These are phyloP conservation scores for Netelia fuscicornis DNA, from an alignment of 2,888 invertebrate species.

Conservation along the genomic window DNA sequence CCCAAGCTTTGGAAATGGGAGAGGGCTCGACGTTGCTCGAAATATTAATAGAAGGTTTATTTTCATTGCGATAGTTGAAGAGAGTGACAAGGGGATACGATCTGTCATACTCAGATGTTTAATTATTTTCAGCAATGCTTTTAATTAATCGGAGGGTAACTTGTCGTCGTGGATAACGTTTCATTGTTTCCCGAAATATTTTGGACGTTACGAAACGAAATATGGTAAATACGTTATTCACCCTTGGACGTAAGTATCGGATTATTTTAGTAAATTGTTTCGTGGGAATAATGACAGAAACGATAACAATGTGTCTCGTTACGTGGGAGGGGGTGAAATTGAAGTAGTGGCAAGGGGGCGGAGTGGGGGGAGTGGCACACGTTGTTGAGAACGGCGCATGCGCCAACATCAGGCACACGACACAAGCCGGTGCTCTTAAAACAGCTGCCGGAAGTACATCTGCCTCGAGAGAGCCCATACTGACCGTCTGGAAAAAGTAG, in stretches of 20 bases:
- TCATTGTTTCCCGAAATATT: not conserved
- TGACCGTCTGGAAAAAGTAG: slow-evolving; percentile 63
- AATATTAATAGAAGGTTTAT: not conserved
- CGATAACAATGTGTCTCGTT: slow-evolving; percentile 34
- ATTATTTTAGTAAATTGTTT: slow-evolving; percentile 32
- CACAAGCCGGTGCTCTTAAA: slow-evolving; percentile 72
- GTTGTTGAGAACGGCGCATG: slow-evolving; percentile 75
- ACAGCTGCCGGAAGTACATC: slow-evolving; percentile 84
- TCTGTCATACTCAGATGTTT: slow-evolving; percentile 30
- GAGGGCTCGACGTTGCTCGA: not conserved
- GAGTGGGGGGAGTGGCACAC: slow-evolving; percentile 11
- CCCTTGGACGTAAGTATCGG: not conserved
- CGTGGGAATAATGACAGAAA: slow-evolving; percentile 7
- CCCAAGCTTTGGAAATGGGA: too few relatives aligned
- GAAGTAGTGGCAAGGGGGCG: slow-evolving; percentile 13
- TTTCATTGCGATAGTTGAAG: not conserved
- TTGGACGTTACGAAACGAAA: not conserved
- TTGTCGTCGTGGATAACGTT: not conserved
- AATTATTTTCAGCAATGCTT: slow-evolving; percentile 27
- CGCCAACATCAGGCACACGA: slow-evolving; percentile 79
- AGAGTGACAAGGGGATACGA: not conserved
- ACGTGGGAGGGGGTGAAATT: slow-evolving; percentile 23
- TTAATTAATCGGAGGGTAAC: slow-evolving; percentile 5
- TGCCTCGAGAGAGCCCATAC: slow-evolving; percentile 72
- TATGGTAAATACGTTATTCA: not conserved